Percentiles rank a stretch among this genome's conserved stretches.
These are phyloP conservation scores for Rhopalosiphum nymphaeae DNA, from an alignment of 2,888 invertebrate species.

Conservation along the genomic window DNA sequence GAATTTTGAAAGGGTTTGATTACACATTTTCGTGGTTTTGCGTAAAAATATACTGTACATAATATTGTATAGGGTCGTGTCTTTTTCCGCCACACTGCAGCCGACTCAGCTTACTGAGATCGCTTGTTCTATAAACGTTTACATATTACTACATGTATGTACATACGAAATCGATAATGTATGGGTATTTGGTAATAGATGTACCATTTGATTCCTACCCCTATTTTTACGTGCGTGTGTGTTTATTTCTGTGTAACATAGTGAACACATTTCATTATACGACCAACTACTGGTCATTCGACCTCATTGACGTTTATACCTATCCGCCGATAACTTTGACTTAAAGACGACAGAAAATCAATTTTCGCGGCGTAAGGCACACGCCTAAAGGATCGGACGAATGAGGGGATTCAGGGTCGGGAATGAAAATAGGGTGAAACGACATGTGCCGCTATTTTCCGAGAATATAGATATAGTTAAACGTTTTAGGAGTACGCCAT, in stretches of 20 bases:
- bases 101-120: background rate
- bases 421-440: background rate
- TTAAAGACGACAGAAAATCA: constrained; percentile 56
- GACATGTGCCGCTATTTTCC: constrained; percentile 46
- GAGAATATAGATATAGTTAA: background rate
- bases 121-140: background rate
- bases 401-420: background rate
- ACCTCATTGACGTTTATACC: constrained; percentile 46
- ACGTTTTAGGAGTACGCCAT: constrained; percentile 21
- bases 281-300: constrained; percentile 50
- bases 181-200: background rate
- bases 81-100: background rate
- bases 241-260: background rate
- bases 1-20: constrained; percentile 5
- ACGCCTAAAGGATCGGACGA: background rate
- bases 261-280: background rate
- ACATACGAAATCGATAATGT: constrained; percentile 18
- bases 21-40: constrained; percentile 11
- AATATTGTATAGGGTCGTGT: background rate
- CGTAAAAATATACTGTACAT: background rate
- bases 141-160: background rate
- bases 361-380: constrained; percentile 41
- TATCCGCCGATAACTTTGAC: constrained; percentile 41
- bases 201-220: background rate
- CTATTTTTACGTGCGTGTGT: background rate